Base-by-base conservation (phyloP, 1,140 invertebrate species). In the Bacillus rossius region DNA sequence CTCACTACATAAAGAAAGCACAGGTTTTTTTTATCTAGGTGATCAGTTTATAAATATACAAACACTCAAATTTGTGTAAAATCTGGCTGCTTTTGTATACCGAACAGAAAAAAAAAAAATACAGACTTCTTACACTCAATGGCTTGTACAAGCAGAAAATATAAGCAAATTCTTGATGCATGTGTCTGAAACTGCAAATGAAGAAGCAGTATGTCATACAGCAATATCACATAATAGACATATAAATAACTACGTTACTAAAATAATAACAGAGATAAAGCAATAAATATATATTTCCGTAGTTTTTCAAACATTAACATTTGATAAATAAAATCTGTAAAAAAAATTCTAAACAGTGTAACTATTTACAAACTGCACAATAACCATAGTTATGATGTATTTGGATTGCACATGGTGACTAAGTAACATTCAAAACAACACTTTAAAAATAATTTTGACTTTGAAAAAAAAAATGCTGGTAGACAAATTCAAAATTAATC, bases 321-420 rank as follows among this genome's bases (percentile, higher is more conserved):
- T 66, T 70, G 66, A 57, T 63, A 67, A 67, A 63, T 64, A 71
- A 68, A 67, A 68, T 73, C 73, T 69, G 69, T 75, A 75, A 74
- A 70, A 67, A 74, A 75, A 74, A 75, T 75, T 75, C 75, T 75
- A 73, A 73, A 72, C 73, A 75, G 73, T 71, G 61, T 71, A 73
- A 34, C 29, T 34, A 34, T 34, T 34, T 34, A 34, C 29, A 34
- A 34, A 7, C 10, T 34, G 29, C 4, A 34, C 29, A 34, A 34
- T 4, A 16, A 41, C n/a, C 17, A 17, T 41, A 41, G n/a, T 17
- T 41, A 41, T 3, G 4, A 34, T 34, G 10, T 34, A 34, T 34
- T 34, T 10, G 10, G 19, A 47, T 22, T 47, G 43, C 23, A 47
- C 22, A 45, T 47, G n/a, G 23, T 47, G 43, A 25, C 43, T 47